Percentiles rank a stretch among this genome's conserved stretches.
Evolutionary conservation across 2,113 vertebrate species (phyloP).

Genomic region (Emydura subglobosa): DNA sequence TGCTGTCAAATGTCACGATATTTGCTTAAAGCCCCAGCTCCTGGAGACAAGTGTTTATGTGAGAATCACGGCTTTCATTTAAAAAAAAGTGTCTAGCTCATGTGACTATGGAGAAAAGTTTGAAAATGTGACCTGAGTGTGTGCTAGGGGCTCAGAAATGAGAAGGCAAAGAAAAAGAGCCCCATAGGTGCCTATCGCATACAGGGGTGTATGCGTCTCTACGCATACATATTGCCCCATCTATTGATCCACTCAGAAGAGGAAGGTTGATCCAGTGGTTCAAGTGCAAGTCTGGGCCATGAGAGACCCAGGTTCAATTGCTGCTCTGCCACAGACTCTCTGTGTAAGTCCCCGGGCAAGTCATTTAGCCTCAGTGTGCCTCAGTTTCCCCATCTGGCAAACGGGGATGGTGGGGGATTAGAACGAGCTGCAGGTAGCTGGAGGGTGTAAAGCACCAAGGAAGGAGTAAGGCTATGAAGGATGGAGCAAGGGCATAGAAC

Average conservation of each 20-base stretch:
- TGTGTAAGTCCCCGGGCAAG: background rate
- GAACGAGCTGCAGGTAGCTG: constrained; percentile 18
- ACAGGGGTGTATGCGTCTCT: background rate
- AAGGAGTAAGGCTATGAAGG: background rate
- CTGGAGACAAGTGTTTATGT: background rate
- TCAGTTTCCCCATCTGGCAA: accelerated
- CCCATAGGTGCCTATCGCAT: background rate
- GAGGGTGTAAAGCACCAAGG: background rate
- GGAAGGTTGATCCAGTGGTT: background rate
- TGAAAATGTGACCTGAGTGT: background rate
- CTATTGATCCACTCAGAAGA: background rate
- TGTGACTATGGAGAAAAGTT: background rate
- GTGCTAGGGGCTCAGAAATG: background rate
- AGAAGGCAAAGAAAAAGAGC: background rate
- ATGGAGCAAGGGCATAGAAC: background rate
- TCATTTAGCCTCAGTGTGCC: background rate
- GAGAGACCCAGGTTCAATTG: background rate
- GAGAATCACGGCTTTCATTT: background rate
- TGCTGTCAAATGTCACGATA: background rate
- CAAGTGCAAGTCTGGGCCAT: background rate
- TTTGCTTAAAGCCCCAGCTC: background rate
- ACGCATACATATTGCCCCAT: background rate
- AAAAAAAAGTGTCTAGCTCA: background rate
- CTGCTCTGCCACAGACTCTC: background rate
- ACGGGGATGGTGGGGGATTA: background rate